Evolutionary conservation across 2,113 vertebrate species (phyloP).

Genomic region (Neotragus pygmaeus): DNA sequence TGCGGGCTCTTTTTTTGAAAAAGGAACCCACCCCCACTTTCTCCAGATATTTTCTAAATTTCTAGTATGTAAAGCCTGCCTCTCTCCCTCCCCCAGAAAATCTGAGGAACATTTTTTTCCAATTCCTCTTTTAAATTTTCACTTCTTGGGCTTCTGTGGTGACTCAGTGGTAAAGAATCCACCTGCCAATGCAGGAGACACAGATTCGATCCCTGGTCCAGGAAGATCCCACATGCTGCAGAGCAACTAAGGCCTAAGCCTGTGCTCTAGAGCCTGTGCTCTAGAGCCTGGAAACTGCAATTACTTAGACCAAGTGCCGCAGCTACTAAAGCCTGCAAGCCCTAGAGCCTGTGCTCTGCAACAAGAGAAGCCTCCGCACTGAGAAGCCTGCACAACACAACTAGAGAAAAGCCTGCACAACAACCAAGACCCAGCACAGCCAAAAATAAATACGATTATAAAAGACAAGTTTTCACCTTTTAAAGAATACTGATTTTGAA

Average conservation of each 20-base stretch:
- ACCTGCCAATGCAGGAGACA: not conserved
- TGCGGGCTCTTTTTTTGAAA: not conserved
- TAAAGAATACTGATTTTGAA: not conserved
- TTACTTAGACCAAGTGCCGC: not conserved
- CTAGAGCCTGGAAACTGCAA: not conserved
- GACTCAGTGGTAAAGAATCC: not conserved
- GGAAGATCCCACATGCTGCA: not conserved
- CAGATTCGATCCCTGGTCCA: not conserved
- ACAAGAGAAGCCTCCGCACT: rapidly evolving
- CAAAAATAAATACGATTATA: not conserved
- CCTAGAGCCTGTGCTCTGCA: not conserved
- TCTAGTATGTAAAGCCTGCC: not conserved
- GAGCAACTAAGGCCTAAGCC: not conserved
- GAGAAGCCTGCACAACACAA: not conserved
- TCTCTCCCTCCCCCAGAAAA: not conserved
- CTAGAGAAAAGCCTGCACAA: not conserved
- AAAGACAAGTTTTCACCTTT: not conserved
- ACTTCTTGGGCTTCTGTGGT: not conserved
- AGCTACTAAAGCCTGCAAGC: not conserved
- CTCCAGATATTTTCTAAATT: not conserved
- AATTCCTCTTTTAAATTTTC: not conserved
- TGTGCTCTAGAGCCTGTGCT: not conserved
- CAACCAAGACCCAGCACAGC: not conserved
- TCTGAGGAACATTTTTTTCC: not conserved
- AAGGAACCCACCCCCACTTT: not conserved